These are phyloP conservation scores for Mixornis gularis DNA, from an alignment of 2,113 vertebrate genomes.

Conservation along the genomic window DNA sequence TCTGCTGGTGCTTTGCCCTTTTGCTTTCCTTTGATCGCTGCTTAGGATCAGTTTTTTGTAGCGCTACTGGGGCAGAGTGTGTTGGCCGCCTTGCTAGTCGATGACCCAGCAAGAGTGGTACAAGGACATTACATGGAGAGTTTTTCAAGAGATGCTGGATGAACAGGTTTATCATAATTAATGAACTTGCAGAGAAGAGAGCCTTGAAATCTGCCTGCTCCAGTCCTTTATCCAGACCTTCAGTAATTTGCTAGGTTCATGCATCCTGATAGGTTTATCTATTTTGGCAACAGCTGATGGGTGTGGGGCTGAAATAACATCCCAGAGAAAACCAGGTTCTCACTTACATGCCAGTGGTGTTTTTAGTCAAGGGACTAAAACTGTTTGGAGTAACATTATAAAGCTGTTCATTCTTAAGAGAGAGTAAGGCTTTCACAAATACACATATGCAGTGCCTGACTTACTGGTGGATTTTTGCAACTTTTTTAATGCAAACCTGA, in stretches of 20 bases:
- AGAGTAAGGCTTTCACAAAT: not conserved
- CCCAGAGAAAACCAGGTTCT: not conserved
- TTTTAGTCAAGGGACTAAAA: not conserved
- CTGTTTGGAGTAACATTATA: not conserved
- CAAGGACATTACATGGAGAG: slow-evolving; percentile 15
- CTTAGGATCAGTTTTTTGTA: slow-evolving; percentile 20
- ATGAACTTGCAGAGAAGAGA: not conserved
- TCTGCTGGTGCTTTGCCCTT: slow-evolving; percentile 20
- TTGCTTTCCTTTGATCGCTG: not conserved
- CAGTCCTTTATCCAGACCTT: not conserved
- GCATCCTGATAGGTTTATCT: not conserved
- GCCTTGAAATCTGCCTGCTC: not conserved
- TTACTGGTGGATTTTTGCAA: not conserved
- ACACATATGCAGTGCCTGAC: not conserved
- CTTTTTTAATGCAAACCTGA: not conserved
- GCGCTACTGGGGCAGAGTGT: not conserved
- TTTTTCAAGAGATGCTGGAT: not conserved
- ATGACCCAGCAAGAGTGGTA: not conserved
- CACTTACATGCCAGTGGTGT: not conserved
- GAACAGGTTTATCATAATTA: slow-evolving; percentile 15
- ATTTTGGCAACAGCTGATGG: not conserved
- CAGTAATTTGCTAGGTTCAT: not conserved
- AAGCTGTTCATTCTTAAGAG: not conserved
- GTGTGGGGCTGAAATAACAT: not conserved
- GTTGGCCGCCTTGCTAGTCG: not conserved